A percentile compares a stretch with the other conserved stretches of the same genome.
Conservation (phyloP, 2,113 vertebrate genomes). For the Malurus alboscapulatus region DNA sequence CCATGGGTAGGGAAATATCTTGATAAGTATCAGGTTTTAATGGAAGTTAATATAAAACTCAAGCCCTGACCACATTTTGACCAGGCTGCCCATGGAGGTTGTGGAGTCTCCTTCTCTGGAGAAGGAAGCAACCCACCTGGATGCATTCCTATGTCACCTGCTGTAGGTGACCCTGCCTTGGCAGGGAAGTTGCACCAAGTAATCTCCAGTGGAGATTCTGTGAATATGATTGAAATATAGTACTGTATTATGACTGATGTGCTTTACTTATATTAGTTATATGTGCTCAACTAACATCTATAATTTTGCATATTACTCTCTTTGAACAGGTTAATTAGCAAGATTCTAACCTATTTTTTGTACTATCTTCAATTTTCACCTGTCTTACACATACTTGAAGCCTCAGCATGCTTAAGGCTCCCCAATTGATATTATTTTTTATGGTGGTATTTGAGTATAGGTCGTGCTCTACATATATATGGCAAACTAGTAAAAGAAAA, state of each 20-base stretch:
- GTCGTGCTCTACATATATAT: neutral
- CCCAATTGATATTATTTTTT: neutral
- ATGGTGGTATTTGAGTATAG: neutral
- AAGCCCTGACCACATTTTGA: neutral
- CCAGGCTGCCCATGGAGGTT: neutral
- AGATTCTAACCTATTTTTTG: neutral
- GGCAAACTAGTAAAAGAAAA: neutral
- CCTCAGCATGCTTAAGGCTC: neutral
- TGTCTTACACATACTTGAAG: neutral
- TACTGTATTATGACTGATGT: neutral
- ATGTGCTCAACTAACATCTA: neutral
- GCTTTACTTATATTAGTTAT: neutral
- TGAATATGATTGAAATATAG: neutral
- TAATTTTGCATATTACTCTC: neutral
- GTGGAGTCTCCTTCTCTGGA: neutral
- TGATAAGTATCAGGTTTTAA: neutral
- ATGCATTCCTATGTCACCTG: rapidly evolving
- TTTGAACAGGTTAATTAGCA: neutral
- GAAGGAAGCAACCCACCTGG: too few relatives aligned
- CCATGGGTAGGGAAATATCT: neutral
- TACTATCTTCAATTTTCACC: neutral
- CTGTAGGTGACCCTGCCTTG: neutral
- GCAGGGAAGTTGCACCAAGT: neutral
- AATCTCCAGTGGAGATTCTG: neutral
- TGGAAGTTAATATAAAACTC: neutral